Conservation (phyloP, 2,888 invertebrate species). For the Troides aeacus region DNA sequence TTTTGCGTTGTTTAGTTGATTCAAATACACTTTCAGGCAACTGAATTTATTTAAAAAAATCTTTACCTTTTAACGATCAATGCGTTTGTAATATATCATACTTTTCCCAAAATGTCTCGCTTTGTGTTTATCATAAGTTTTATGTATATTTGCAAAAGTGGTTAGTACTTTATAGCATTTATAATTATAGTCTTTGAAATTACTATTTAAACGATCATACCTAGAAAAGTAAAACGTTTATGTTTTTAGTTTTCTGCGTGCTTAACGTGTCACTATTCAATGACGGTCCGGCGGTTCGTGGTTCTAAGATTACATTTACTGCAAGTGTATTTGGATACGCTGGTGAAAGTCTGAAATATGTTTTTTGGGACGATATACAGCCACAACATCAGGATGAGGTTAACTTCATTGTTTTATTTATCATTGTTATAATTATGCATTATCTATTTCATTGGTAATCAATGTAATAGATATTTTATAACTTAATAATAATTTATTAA, state of each 20-base stretch:
- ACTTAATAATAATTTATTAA: neutral
- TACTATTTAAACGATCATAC: neutral
- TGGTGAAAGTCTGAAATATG: conserved; percentile 69
- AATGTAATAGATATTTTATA: neutral
- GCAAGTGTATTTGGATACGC: conserved; percentile 77
- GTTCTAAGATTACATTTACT: conserved; percentile 85
- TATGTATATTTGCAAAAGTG: conserved; percentile 48
- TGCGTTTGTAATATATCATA: conserved; percentile 15
- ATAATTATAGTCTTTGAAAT: neutral
- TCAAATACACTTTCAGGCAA: conserved; percentile 25
- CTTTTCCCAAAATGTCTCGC: conserved; percentile 48
- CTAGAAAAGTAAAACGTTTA: conserved; percentile 18
- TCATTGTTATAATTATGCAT: neutral
- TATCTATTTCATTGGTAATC: no score
- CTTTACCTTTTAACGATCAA: conserved; percentile 5
- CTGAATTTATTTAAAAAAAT: conserved; percentile 5
- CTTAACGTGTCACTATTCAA: conserved; percentile 75
- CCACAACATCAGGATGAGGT: conserved; percentile 73
- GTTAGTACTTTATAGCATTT: conserved; percentile 26
- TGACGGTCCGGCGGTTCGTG: conserved; percentile 85
- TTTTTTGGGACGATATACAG: conserved; percentile 82
- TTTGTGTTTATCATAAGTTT: conserved; percentile 49
- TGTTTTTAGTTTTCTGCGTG: conserved; percentile 49
- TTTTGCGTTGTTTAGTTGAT: conserved; percentile 28
- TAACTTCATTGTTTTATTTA: conserved; percentile 3